Conservation (phyloP, 2,888 invertebrate genomes). For the Torymus aiolomorphi region DNA sequence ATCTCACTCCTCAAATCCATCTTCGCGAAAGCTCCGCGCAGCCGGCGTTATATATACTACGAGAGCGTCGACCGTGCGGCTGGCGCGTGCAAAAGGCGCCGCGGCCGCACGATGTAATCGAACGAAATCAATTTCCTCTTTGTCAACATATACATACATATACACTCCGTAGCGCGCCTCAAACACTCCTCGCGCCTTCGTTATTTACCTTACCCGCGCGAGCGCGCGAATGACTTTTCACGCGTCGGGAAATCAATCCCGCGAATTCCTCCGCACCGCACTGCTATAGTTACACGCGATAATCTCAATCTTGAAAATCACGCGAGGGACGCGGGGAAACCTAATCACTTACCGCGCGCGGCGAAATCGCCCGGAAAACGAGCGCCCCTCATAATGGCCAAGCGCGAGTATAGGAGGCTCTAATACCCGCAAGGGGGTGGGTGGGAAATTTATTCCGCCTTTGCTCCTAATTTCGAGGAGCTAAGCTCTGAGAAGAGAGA, state of each 20-base stretch:
- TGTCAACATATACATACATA: constrained; percentile 13
- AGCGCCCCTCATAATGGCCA: constrained; percentile 27
- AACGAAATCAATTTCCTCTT: constrained; percentile 47
- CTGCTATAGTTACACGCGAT: too few species aligned
- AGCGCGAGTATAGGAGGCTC: too few species aligned
- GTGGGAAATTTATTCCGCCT: constrained; percentile 30
- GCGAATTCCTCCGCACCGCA: too few species aligned
- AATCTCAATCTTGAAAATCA: constrained; percentile 34
- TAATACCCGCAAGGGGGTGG: too few species aligned
- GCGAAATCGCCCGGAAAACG: constrained; percentile 24
- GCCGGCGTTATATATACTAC: too few species aligned
- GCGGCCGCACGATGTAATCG: constrained; percentile 28
- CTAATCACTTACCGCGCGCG: constrained; percentile 31
- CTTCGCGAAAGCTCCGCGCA: too few species aligned
- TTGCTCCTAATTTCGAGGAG: constrained; percentile 28
- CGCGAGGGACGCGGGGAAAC: not conserved
- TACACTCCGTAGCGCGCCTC: not conserved
- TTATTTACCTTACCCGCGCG: not conserved
- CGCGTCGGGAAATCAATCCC: constrained; percentile 21
- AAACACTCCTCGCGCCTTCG: not conserved
- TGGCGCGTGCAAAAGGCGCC: not conserved
- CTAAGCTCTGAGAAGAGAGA: not conserved
- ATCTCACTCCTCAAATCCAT: too few species aligned
- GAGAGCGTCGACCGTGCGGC: not conserved
- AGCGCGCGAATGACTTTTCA: constrained; percentile 19